Evolutionary conservation across 2,888 invertebrate species (phyloP).

Genomic region (Erpobdella octoculata): DNA sequence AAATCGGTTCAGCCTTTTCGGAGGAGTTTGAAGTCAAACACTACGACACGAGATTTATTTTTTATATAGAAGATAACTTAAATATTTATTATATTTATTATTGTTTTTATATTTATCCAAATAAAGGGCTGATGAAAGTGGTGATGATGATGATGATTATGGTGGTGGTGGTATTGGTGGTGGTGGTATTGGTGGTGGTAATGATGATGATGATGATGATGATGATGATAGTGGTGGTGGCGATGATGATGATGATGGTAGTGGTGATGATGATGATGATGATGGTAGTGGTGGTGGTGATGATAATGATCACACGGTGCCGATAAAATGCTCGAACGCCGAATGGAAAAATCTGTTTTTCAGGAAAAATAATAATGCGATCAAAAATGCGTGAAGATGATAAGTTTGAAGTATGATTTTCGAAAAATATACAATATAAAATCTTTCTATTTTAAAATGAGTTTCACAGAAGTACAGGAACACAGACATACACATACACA

Average conservation of each 20-base stretch:
- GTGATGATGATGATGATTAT: conserved; percentile 2
- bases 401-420: too few relatives aligned
- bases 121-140: background rate
- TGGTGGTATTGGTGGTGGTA: background rate
- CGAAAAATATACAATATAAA: too few relatives aligned
- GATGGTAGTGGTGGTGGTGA: conserved; percentile 24
- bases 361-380: too few relatives aligned
- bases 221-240: conserved; percentile 11
- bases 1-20: too few relatives aligned
- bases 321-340: too few relatives aligned
- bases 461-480: too few relatives aligned
- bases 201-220: conserved; percentile 14
- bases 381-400: too few relatives aligned
- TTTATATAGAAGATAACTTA: background rate
- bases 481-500: too few relatives aligned
- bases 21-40: too few relatives aligned
- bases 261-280: conserved; percentile 28
- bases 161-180: background rate
- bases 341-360: too few relatives aligned
- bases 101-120: conserved; percentile 3
- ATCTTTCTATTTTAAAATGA: too few relatives aligned
- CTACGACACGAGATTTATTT: too few relatives aligned
- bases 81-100: conserved; percentile 6
- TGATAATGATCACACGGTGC: conserved; percentile 15
- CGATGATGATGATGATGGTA: conserved; percentile 20